Conservation (phyloP, 1,140 invertebrate genomes). For the Hestina assimilis region DNA sequence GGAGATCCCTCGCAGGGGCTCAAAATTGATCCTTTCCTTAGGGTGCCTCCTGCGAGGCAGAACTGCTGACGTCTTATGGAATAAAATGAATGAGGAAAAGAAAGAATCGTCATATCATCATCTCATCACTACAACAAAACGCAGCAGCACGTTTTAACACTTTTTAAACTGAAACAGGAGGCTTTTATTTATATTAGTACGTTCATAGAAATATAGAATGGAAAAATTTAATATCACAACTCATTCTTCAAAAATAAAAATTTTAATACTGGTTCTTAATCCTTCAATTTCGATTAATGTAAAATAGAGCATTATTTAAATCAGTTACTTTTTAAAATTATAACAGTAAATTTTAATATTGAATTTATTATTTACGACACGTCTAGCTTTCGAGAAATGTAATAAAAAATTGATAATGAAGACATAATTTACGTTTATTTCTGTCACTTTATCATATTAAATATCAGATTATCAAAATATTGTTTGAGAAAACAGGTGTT, state of each 20-base stretch:
- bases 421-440: slow-evolving; percentile 18
- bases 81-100: no score
- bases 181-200: no score
- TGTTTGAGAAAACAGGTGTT: background rate
- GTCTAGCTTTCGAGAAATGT: slow-evolving; percentile 14
- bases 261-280: slow-evolving; percentile 19
- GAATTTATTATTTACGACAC: slow-evolving; percentile 11
- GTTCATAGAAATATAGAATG: no score
- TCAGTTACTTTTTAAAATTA: slow-evolving; percentile 15
- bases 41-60: no score
- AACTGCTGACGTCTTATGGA: no score
- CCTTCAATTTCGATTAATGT: slow-evolving; percentile 20
- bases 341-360: slow-evolving; percentile 19
- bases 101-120: no score
- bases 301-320: slow-evolving; percentile 21
- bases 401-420: slow-evolving; percentile 16
- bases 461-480: background rate
- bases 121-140: no score
- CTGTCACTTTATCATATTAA: background rate
- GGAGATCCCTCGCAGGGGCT: no score
- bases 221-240: no score
- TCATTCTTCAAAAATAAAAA: slow-evolving; percentile 13
- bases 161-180: no score
- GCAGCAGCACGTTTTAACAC: no score
- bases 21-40: no score